A percentile compares a stretch with the other conserved stretches of the same genome.
These are phyloP conservation scores for Archocentrus centrarchus DNA, from an alignment of 2,113 vertebrate genomes.

Conservation along the genomic window DNA sequence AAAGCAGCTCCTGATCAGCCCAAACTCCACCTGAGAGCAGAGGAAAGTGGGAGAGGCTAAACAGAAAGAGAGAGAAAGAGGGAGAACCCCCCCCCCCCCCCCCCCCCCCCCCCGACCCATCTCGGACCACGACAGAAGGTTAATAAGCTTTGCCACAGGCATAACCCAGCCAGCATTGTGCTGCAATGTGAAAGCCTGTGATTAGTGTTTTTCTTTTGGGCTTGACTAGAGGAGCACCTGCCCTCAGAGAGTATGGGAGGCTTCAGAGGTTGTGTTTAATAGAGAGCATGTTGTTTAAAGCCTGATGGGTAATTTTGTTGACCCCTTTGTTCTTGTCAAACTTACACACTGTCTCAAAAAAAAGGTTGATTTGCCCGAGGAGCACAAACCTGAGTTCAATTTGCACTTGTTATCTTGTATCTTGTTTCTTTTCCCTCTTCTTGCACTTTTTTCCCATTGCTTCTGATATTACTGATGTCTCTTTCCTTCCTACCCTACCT, in stretches of 20 bases:
- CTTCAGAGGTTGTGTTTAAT: not conserved
- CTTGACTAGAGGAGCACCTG: not conserved
- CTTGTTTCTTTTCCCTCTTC: not conserved
- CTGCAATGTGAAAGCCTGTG: constrained; percentile 5
- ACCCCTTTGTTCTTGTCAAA: constrained; percentile 5
- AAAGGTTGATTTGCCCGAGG: constrained; percentile 27
- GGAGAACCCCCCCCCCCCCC: rapidly evolving
- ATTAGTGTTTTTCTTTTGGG: constrained; percentile 28
- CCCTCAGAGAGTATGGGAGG: constrained; percentile 3
- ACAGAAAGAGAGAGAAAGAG: not conserved
- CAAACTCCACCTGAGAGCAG: not conserved
- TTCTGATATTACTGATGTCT: not conserved
- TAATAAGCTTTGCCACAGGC: constrained; percentile 28
- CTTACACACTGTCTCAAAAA: not conserved
- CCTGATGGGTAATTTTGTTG: not conserved
- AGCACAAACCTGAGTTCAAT: constrained; percentile 20
- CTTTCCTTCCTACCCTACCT: not conserved
- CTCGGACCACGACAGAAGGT: not conserved
- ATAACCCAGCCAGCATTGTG: not conserved
- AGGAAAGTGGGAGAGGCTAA: not conserved
- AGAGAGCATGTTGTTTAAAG: constrained; percentile 11
- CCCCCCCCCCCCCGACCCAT: rapidly evolving
- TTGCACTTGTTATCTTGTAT: not conserved
- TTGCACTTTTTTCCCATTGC: not conserved
- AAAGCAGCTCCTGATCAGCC: not conserved